phyloP scores from a whole-genome alignment of 2,888 invertebrate species.

The Tuberolachnus salignus region DNA sequence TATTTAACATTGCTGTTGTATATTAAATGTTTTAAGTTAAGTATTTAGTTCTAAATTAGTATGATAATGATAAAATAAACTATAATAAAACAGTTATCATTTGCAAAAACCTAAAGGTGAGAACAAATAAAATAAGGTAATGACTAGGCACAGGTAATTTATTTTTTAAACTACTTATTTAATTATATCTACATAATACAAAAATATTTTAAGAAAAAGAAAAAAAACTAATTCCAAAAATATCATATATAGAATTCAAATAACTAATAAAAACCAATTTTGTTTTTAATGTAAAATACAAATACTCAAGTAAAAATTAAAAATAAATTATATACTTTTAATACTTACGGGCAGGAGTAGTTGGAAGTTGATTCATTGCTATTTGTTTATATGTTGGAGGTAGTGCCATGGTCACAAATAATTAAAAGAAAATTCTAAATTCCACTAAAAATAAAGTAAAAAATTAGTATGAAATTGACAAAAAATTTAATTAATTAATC shows the following conservation, averaged over 20 bases:
- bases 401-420: conserved; percentile 71
- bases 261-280: background rate
- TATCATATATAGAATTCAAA: background rate
- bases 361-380: conserved; percentile 73
- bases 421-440: conserved; percentile 24
- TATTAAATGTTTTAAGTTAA: background rate
- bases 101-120: background rate
- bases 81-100: background rate
- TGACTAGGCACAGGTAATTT: too few relatives aligned
- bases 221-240: too few relatives aligned
- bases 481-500: too few relatives aligned
- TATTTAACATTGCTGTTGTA: too few relatives aligned
- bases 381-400: conserved; percentile 85
- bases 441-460: background rate
- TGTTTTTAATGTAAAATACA: background rate
- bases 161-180: background rate
- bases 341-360: conserved; percentile 74
- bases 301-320: background rate
- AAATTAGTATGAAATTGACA: background rate
- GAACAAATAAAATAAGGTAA: too few relatives aligned
- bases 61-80: too few relatives aligned
- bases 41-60: background rate
- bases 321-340: background rate
- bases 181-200: background rate
- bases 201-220: background rate